Conservation (phyloP, 1,140 invertebrate species). For the Xylocopa sonorina region DNA sequence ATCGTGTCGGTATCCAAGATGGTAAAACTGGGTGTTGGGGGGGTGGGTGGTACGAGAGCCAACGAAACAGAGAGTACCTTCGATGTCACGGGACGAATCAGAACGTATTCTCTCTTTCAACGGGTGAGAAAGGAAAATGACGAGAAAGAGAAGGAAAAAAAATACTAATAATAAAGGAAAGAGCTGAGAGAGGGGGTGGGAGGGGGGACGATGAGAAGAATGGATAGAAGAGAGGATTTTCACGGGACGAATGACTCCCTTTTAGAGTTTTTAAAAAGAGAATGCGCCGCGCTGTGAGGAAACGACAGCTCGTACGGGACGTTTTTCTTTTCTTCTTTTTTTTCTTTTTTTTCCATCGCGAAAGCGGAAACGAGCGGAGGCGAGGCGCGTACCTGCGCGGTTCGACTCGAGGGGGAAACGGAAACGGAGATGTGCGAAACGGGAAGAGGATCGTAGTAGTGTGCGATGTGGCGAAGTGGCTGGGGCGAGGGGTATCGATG, state of each 20-base stretch:
- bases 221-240: neutral
- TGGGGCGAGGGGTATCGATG: constrained; percentile 6
- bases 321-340: neutral
- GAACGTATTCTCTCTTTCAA: constrained; percentile 16
- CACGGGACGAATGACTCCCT: constrained; percentile 22
- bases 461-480: too few species aligned
- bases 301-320: constrained; percentile 15
- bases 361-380: neutral
- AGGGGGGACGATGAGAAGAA: neutral
- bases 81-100: neutral
- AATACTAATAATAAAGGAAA: too few species aligned
- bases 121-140: too few species aligned
- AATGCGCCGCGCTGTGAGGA: constrained; percentile 51
- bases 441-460: constrained; percentile 11
- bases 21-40: too few species aligned
- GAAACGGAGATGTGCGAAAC: neutral
- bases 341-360: neutral
- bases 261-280: constrained; percentile 42
- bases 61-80: constrained; percentile 6
- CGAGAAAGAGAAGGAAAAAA: neutral
- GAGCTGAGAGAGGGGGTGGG: neutral
- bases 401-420: neutral
- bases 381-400: neutral
- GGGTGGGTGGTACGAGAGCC: neutral
- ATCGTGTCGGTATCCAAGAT: constrained; percentile 29